phyloP scores from a whole-genome alignment of 2,797 vertebrate species.

The Myoxocephalus aenaeus region DNA sequence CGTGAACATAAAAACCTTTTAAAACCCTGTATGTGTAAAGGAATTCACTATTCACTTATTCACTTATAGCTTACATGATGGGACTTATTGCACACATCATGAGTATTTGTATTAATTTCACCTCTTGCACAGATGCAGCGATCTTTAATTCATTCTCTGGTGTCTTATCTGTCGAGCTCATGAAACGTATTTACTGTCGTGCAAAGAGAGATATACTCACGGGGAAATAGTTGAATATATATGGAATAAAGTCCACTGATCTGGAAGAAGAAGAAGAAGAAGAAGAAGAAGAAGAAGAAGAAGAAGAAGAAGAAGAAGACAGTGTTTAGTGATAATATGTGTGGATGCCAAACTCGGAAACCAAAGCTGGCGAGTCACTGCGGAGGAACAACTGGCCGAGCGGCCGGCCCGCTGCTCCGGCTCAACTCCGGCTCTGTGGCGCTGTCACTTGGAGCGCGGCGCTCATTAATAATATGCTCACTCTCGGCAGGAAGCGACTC shows the following conservation, averaged over 20 bases:
- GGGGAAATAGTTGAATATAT: slow-evolving; percentile 88
- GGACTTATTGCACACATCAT: not conserved
- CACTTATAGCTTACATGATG: not conserved
- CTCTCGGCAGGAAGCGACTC: slow-evolving; percentile 70
- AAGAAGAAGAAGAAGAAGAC: not conserved
- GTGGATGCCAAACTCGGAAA: slow-evolving; percentile 52
- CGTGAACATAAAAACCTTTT: not conserved
- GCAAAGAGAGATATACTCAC: slow-evolving; percentile 82
- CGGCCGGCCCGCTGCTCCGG: not conserved
- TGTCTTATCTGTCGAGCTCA: not conserved
- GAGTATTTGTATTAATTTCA: not conserved
- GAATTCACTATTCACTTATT: not conserved
- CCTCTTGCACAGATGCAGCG: not conserved
- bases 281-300: not conserved
- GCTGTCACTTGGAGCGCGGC: slow-evolving; percentile 78
- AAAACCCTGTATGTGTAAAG: not conserved
- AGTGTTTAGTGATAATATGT: slow-evolving; percentile 44
- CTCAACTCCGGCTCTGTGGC: slow-evolving; percentile 50
- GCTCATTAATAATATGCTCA: slow-evolving; percentile 84
- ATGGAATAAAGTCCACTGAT: slow-evolving; percentile 90
- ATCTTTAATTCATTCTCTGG: slow-evolving; percentile 1
- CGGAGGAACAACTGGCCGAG: too few relatives aligned
- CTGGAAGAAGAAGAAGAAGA: slow-evolving; percentile 72
- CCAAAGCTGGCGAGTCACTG: slow-evolving; percentile 44
- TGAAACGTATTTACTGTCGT: not conserved